phyloP scores from a whole-genome alignment of 2,113 vertebrate species.

The Phaethon lepturus region DNA sequence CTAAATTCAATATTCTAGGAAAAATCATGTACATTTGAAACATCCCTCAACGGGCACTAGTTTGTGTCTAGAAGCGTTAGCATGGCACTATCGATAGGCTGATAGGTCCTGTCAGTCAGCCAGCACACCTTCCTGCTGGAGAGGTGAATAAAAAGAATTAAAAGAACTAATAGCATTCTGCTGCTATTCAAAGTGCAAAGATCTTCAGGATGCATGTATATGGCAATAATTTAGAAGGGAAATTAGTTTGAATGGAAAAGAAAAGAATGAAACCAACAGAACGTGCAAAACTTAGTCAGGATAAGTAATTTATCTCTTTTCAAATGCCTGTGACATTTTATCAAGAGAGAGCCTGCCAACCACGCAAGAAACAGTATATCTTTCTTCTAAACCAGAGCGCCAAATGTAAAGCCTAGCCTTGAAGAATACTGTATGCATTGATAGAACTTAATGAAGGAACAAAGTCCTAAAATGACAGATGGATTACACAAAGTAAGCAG shows the following conservation, averaged over 20 bases:
- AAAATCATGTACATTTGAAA: neutral
- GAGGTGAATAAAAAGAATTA: neutral
- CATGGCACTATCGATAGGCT: neutral
- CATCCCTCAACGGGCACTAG: neutral
- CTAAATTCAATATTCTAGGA: neutral
- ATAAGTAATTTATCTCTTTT: neutral
- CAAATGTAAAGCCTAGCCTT: neutral
- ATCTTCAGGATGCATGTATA: neutral
- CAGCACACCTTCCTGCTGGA: neutral
- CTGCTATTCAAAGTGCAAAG: neutral
- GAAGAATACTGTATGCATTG: neutral
- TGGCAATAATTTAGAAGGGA: neutral
- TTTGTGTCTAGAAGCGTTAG: neutral
- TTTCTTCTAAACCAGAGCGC: neutral
- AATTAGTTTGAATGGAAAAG: neutral
- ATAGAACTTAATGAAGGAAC: neutral
- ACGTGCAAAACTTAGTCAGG: neutral
- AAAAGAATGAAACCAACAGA: neutral
- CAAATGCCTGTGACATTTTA: neutral
- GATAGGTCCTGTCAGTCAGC: neutral
- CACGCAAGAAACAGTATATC: neutral
- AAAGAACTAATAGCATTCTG: neutral
- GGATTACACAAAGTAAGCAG: neutral
- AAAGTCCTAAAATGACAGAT: neutral
- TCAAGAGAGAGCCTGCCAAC: neutral